These are phyloP conservation scores for Synergus gifuensis DNA, from an alignment of 2,888 invertebrate genomes.

Conservation along the genomic window DNA sequence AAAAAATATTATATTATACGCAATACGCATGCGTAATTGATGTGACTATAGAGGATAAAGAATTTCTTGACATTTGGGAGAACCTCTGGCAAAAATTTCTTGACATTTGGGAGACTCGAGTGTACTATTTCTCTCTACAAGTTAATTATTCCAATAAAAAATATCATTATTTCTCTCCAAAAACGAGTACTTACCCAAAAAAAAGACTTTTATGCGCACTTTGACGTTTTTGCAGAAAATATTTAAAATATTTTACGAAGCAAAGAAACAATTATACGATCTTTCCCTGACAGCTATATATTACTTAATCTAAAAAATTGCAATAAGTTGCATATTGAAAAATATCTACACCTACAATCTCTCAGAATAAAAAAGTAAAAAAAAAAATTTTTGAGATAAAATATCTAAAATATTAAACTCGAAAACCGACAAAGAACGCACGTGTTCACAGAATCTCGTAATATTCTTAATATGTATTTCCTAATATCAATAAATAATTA, in stretches of 20 bases:
- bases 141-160: background rate
- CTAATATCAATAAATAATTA: constrained; percentile 1
- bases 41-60: too few species aligned
- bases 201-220: background rate
- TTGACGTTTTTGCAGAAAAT: background rate
- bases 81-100: too few species aligned
- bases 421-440: background rate
- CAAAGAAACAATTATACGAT: background rate
- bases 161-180: background rate
- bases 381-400: background rate
- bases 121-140: background rate
- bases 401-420: too few species aligned
- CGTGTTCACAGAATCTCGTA: background rate
- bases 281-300: background rate
- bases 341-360: background rate
- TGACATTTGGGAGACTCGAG: too few species aligned
- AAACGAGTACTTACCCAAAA: background rate
- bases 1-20: too few species aligned
- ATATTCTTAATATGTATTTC: background rate
- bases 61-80: too few species aligned
- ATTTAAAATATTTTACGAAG: background rate
- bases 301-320: background rate
- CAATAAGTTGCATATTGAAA: background rate
- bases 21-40: too few species aligned
- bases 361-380: background rate